Evolutionary conservation across 1,140 invertebrate species (phyloP).

Genomic region (Trinorchestia longiramus): DNA sequence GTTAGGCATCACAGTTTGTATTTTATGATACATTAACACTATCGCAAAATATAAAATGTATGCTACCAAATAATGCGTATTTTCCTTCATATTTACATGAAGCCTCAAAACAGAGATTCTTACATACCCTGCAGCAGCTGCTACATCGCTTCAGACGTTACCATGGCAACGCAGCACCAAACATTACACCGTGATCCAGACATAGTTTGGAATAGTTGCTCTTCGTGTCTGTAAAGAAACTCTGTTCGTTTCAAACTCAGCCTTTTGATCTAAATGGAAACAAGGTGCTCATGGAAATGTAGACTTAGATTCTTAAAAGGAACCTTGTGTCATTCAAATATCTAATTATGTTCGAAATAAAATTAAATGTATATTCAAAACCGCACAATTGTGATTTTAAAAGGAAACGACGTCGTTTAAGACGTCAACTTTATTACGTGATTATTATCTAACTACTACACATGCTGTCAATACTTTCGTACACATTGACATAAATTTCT

Average conservation of each 20-base stretch:
- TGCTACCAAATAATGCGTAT: neutral
- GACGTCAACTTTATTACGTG: too few species aligned
- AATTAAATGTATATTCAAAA: too few species aligned
- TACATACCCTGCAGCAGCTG: neutral
- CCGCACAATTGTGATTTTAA: too few species aligned
- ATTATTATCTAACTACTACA: too few species aligned
- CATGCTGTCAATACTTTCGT: too few species aligned
- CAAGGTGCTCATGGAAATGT: too few species aligned
- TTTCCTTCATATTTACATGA: neutral
- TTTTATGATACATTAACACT: neutral
- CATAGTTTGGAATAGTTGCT: neutral
- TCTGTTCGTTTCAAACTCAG: neutral
- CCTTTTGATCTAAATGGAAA: neutral
- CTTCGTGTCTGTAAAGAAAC: neutral
- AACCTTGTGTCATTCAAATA: too few species aligned
- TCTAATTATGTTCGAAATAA: too few species aligned
- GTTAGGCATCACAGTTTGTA: neutral
- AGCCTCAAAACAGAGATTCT: neutral
- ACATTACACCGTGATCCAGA: neutral
- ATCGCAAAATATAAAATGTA: neutral
- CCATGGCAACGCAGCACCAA: neutral
- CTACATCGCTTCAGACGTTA: neutral
- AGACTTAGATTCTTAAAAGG: too few species aligned
- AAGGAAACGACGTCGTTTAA: too few species aligned
- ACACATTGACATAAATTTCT: too few species aligned